phyloP scores from a whole-genome alignment of 2,888 invertebrate species.

The Zygogramma bicolorata region DNA sequence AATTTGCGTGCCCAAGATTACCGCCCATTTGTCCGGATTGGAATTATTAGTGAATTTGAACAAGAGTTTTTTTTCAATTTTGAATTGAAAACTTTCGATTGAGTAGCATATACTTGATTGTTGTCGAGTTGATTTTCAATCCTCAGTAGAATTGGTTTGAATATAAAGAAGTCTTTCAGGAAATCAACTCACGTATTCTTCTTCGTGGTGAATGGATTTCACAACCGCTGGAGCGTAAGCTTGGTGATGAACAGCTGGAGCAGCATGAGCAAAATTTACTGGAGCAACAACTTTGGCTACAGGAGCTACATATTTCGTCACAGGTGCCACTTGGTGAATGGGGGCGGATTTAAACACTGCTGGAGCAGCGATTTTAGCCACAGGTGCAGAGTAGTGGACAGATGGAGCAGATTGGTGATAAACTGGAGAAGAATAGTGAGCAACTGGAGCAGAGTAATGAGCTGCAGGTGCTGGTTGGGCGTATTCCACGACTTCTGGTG shows the following conservation, averaged over 20 bases:
- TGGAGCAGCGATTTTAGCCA: constrained; percentile 12
- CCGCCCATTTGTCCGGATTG: no score
- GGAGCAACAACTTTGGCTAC: constrained; percentile 34
- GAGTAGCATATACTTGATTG: no score
- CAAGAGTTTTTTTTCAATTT: no score
- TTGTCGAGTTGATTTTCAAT: no score
- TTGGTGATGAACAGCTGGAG: constrained; percentile 23
- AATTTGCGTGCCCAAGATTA: no score
- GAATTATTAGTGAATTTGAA: no score
- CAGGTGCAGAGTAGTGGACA: constrained; percentile 24
- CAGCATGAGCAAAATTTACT: constrained; percentile 31
- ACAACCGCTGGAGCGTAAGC: background rate
- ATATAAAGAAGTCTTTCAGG: no score
- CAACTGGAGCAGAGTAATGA: constrained; percentile 26
- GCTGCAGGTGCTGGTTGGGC: constrained; percentile 31
- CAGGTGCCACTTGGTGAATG: background rate
- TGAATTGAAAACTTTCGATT: no score
- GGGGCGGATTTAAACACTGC: background rate
- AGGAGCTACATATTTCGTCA: constrained; percentile 34
- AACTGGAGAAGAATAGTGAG: constrained; percentile 1
- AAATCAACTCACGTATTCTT: constrained; percentile 45
- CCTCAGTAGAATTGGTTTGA: no score
- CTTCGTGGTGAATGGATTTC: constrained; percentile 35
- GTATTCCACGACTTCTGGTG: background rate
- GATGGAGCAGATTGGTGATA: constrained; percentile 25